phyloP scores from a whole-genome alignment of 2,113 vertebrate genomes.

The Rhabdornis inornatus region DNA sequence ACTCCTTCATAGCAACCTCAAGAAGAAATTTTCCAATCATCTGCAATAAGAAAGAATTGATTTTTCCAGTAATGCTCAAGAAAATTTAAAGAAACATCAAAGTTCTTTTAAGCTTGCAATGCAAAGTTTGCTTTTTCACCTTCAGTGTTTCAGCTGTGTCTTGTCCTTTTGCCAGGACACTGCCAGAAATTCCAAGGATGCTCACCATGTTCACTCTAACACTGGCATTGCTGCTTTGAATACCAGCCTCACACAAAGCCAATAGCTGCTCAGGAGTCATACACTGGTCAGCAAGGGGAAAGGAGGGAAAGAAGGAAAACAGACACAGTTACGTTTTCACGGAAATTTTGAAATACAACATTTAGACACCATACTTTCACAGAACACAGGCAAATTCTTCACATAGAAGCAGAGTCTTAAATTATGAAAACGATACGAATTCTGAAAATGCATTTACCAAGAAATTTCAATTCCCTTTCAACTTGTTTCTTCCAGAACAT shows the following conservation, averaged over 20 bases:
- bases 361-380: background rate
- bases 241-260: constrained; percentile 82
- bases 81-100: background rate
- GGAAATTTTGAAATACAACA: background rate
- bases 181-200: constrained; percentile 93
- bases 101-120: background rate
- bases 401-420: background rate
- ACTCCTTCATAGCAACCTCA: constrained; percentile 83
- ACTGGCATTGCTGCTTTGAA: constrained; percentile 78
- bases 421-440: background rate
- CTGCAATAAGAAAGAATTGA: constrained; percentile 65
- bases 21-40: constrained; percentile 90
- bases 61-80: background rate
- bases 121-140: constrained; percentile 70
- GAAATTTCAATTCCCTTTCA: background rate
- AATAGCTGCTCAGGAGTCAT: constrained; percentile 90
- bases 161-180: constrained; percentile 85
- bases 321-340: background rate
- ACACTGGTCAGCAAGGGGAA: constrained; percentile 69
- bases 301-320: background rate
- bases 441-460: background rate
- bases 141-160: constrained; percentile 84
- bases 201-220: constrained; percentile 89
- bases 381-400: background rate
- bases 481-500: background rate